Evolutionary conservation across 2,113 vertebrate genomes (phyloP), one percentile per base, ranked within the genome.

Genomic region (Grammomys surdaster): DNA sequence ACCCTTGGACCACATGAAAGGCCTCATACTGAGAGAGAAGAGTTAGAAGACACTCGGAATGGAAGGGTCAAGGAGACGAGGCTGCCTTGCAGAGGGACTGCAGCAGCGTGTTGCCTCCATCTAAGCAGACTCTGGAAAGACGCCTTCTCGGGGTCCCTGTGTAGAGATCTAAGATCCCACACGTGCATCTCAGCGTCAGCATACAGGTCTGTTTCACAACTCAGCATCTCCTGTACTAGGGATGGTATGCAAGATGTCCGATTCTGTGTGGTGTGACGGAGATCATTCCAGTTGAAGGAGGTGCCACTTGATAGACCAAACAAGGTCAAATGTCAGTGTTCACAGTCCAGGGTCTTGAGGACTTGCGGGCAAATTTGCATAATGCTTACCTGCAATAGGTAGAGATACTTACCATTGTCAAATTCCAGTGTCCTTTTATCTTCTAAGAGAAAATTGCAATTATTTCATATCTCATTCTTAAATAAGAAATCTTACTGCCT

Each of bases 1-100:
- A 22, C 13, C 31, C 77, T 73, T 89, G 51, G 77, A 90, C 80
- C n/a, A 6, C 92, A 93, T 88, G 91, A 96, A 77, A 63, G 76
- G 90, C 76, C 92, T 95, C 51, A 60, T 36, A 1, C 24, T 11
- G 77, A 94, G 65, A 69, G 73, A 58, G 28, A 65, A 91, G 63
- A 56, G 93, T 76, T 73, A 43, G 51, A 24, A 88, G 54, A 77
- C 82, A 92, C 70, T 92, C 75, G 60, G 69, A 73, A 69, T n/a
- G 91, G 82, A 89, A 40, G 76, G 72, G 60, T 2, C 9, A 19
- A 63, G 43, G 60, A 92, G 88, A 36, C 67, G 43, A 93, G 96
- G 36, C 56, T 80, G 5, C n/a, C 54, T 96, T 46, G 75, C 89
- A 56, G 72, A 77, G 33, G 76, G 91, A 54, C 56, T 77, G 90